Percentiles rank a stretch among this genome's conserved stretches.
These are phyloP conservation scores for Sericinus montela DNA, from an alignment of 2,888 invertebrate species.

Conservation along the genomic window DNA sequence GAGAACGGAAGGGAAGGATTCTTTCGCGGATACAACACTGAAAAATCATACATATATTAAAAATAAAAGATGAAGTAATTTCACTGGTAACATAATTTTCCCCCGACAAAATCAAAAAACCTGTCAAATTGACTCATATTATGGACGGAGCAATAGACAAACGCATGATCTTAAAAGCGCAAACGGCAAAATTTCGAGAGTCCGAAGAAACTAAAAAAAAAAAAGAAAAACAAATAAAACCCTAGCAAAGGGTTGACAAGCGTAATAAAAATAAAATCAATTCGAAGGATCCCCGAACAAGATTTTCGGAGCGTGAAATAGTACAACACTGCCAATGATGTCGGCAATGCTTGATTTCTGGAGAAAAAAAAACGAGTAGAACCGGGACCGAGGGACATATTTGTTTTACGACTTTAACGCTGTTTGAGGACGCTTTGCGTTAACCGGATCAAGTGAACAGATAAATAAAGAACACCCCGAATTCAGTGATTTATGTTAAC, in stretches of 20 bases:
- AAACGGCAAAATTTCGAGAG: too few species aligned
- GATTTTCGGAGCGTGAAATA: slow-evolving; percentile 8
- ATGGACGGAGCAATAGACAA: too few species aligned
- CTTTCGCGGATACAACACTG: too few species aligned
- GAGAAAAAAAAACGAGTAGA: neutral
- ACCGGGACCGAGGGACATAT: neutral
- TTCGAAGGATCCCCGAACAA: slow-evolving; percentile 2
- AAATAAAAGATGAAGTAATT: too few species aligned
- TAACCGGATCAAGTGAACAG: neutral
- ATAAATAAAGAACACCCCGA: neutral
- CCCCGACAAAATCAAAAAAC: too few species aligned
- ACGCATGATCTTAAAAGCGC: too few species aligned
- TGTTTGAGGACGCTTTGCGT: slow-evolving; percentile 4
- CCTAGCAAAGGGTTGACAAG: slow-evolving; percentile 9
- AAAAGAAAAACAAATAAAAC: neutral
- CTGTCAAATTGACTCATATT: too few species aligned
- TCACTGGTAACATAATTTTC: too few species aligned
- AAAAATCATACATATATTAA: too few species aligned
- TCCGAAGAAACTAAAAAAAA: too few species aligned
- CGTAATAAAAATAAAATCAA: slow-evolving; percentile 15
- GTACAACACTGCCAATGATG: slow-evolving; percentile 12
- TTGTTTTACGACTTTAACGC: slow-evolving; percentile 11
- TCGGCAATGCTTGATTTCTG: slow-evolving; percentile 7
- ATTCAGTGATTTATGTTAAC: too few species aligned
- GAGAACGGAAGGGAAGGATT: too few species aligned